phyloP scores from a whole-genome alignment of 2,113 vertebrate genomes.

The Taurulus bubalis region DNA sequence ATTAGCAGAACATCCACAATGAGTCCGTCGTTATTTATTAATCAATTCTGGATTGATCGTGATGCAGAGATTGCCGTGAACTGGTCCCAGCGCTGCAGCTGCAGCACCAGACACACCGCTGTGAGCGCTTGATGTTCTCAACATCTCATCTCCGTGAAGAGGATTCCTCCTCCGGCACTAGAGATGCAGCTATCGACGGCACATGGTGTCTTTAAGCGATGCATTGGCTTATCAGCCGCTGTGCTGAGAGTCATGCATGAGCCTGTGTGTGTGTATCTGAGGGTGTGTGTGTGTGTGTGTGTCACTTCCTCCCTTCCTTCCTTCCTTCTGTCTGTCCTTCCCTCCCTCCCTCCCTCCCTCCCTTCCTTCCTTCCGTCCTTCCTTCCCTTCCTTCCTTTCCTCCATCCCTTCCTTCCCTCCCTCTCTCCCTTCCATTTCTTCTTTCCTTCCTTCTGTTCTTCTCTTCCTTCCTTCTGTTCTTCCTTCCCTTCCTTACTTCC shows the following conservation, averaged over 20 bases:
- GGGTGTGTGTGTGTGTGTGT: neutral
- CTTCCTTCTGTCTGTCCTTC: too few relatives aligned
- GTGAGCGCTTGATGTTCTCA: slow-evolving; percentile 16
- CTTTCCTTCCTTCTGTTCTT: too few relatives aligned
- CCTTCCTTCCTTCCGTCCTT: too few relatives aligned
- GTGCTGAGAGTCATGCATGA: slow-evolving; percentile 21
- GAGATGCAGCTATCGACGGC: slow-evolving; percentile 28
- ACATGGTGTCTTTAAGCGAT: slow-evolving; percentile 34
- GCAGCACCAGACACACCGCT: neutral
- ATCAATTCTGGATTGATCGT: slow-evolving; percentile 1
- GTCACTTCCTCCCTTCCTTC: too few relatives aligned
- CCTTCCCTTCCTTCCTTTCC: too few relatives aligned
- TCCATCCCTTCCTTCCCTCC: too few relatives aligned
- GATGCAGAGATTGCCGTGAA: neutral
- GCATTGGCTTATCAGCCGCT: slow-evolving; percentile 37
- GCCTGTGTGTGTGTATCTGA: neutral
- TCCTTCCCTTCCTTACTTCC: too few relatives aligned
- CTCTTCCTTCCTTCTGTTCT: too few relatives aligned
- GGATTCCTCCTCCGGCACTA: slow-evolving; percentile 13
- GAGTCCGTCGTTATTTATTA: slow-evolving; percentile 5
- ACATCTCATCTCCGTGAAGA: slow-evolving; percentile 20
- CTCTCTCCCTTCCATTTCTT: too few relatives aligned
- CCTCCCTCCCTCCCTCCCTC: too few relatives aligned
- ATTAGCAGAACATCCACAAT: neutral
- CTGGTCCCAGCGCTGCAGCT: neutral